These are phyloP conservation scores for Uria aalge DNA, from an alignment of 2,113 vertebrate species.

Conservation along the genomic window DNA sequence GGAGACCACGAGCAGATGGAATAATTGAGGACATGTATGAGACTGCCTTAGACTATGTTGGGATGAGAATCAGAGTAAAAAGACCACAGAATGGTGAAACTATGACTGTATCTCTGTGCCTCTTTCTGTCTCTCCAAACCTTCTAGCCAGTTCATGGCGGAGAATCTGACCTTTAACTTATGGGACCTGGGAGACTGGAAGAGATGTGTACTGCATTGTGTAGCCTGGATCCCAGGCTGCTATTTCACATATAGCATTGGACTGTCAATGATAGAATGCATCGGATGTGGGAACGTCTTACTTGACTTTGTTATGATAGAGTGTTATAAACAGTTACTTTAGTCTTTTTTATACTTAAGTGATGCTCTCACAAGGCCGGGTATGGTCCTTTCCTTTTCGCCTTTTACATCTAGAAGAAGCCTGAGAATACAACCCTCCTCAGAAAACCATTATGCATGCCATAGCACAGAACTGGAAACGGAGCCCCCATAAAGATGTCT, in stretches of 20 bases:
- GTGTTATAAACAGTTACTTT: background rate
- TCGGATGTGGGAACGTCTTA: background rate
- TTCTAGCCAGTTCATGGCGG: background rate
- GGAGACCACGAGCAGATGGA: background rate
- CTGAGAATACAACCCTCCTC: background rate
- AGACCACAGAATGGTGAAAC: background rate
- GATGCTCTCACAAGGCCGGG: background rate
- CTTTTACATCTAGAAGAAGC: background rate
- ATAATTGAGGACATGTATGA: background rate
- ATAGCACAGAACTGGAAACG: background rate
- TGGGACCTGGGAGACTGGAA: background rate
- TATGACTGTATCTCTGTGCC: background rate
- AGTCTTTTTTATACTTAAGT: background rate
- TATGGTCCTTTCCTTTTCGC: background rate
- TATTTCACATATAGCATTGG: background rate
- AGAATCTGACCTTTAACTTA: background rate
- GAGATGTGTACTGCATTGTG: background rate
- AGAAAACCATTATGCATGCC: background rate
- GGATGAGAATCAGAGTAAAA: background rate
- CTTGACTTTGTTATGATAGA: background rate
- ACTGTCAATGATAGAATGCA: background rate
- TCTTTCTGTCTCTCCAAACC: background rate
- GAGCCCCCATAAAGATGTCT: background rate
- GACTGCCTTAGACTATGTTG: background rate
- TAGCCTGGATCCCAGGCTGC: background rate